Conservation (phyloP, 2,797 vertebrate genomes). For the Nannoperca australis region DNA sequence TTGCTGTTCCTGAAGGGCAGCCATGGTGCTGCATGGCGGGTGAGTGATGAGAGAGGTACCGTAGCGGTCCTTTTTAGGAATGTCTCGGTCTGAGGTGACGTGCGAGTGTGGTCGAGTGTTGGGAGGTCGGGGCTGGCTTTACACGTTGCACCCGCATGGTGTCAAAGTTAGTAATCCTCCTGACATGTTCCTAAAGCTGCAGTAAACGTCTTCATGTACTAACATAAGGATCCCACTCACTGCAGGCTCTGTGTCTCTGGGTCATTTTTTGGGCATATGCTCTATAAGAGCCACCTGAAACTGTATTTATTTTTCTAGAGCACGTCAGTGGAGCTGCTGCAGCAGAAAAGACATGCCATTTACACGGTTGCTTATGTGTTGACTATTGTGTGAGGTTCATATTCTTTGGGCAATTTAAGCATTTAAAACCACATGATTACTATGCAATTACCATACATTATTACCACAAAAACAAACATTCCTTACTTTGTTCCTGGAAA, state of each 20-base stretch:
- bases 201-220: slow-evolving; percentile 43
- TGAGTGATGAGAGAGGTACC: background rate
- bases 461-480: slow-evolving; percentile 50
- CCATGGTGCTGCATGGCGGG: background rate
- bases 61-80: slow-evolving; percentile 20
- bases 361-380: slow-evolving; percentile 13
- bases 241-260: background rate
- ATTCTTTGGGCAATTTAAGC: slow-evolving; percentile 22
- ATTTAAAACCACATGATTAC: slow-evolving; percentile 55
- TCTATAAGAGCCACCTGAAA: slow-evolving; percentile 43
- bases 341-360: slow-evolving; percentile 14
- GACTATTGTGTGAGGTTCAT: slow-evolving; percentile 18
- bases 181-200: slow-evolving; percentile 38
- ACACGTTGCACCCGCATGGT: slow-evolving; percentile 31
- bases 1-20: slow-evolving; percentile 6
- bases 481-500: slow-evolving; percentile 47
- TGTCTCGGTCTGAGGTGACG: slow-evolving; percentile 16
- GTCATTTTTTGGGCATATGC: slow-evolving; percentile 12
- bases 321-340: background rate
- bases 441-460: slow-evolving; percentile 47
- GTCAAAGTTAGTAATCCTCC: slow-evolving; percentile 43
- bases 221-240: slow-evolving; percentile 27
- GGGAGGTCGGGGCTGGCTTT: slow-evolving; percentile 18
- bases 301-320: slow-evolving; percentile 37
- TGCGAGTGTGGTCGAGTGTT: slow-evolving; percentile 15